Evolutionary conservation across 2,888 invertebrate genomes (phyloP).

Genomic region (Myopa testacea): DNA sequence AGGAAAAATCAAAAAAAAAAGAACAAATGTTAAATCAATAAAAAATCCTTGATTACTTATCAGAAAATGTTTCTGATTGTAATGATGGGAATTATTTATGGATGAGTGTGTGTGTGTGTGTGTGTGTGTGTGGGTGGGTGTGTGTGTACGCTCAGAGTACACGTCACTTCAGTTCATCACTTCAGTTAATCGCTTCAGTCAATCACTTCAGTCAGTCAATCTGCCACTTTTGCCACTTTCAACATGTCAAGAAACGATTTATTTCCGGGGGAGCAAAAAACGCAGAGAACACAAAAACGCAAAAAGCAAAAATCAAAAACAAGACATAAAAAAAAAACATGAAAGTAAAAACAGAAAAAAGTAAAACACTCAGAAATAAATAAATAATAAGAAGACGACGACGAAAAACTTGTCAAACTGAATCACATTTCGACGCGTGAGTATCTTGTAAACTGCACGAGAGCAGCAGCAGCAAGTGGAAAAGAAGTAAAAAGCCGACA

Average conservation of each 20-base stretch:
- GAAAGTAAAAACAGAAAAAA: not conserved
- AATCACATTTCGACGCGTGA: constrained; percentile 8
- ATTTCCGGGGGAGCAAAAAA: not conserved
- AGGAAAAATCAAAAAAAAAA: too few species aligned
- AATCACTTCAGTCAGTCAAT: constrained; percentile 26
- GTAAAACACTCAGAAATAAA: not conserved
- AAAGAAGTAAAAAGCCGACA: not conserved
- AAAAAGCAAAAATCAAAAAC: not conserved
- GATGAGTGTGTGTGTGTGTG: too few species aligned
- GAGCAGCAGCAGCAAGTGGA: not conserved
- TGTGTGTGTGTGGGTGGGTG: too few species aligned
- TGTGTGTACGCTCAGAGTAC: too few species aligned
- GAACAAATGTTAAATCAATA: too few species aligned
- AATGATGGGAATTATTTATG: too few species aligned
- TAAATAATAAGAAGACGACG: not conserved
- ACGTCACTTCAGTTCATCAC: not conserved
- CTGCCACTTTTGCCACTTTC: not conserved
- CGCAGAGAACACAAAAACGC: not conserved
- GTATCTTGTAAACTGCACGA: constrained; percentile 12
- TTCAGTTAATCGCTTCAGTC: constrained; percentile 8
- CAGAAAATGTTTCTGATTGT: too few species aligned
- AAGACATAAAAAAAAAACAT: not conserved
- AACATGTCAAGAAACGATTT: constrained; percentile 7
- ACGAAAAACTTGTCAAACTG: not conserved
- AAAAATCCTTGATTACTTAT: too few species aligned